These are phyloP conservation scores for Ryuthela nishihirai DNA, from an alignment of 2,888 invertebrate species.

Conservation along the genomic window DNA sequence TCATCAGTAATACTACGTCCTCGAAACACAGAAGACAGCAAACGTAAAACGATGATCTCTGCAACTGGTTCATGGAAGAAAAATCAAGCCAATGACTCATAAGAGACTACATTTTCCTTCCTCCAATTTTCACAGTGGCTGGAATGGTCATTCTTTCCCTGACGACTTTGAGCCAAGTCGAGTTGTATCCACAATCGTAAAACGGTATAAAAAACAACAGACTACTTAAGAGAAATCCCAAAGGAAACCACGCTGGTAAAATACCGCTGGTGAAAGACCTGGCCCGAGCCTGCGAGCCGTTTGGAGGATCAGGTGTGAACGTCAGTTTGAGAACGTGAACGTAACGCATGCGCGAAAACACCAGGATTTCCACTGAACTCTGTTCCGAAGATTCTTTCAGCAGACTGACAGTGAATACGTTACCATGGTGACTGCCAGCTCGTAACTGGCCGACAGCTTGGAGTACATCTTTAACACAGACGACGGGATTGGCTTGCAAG, in stretches of 20 bases:
- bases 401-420: slow-evolving; percentile 11
- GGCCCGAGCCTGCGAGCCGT: slow-evolving; percentile 6
- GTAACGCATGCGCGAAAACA: slow-evolving; percentile 14
- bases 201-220: slow-evolving; percentile 24
- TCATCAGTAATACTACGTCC: too few species aligned
- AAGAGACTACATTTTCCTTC: too few species aligned
- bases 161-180: slow-evolving; percentile 14
- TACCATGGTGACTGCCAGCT: slow-evolving; percentile 9
- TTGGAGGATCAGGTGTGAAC: slow-evolving; percentile 12
- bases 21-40: too few species aligned
- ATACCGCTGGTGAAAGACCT: slow-evolving; percentile 21
- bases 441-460: slow-evolving; percentile 10
- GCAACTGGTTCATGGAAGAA: too few species aligned
- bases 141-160: slow-evolving; percentile 16
- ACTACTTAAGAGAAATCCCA: slow-evolving; percentile 25
- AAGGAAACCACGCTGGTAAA: slow-evolving; percentile 23
- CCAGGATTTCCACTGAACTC: slow-evolving; percentile 17
- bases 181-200: slow-evolving; percentile 21
- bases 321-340: slow-evolving; percentile 16
- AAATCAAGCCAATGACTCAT: too few species aligned
- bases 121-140: too few species aligned
- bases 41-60: too few species aligned
- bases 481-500: slow-evolving; percentile 21
- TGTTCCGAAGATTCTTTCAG: slow-evolving; percentile 16
- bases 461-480: slow-evolving; percentile 22